Conservation (phyloP, 2,797 vertebrate species). For the Corythornis leucogaster region DNA sequence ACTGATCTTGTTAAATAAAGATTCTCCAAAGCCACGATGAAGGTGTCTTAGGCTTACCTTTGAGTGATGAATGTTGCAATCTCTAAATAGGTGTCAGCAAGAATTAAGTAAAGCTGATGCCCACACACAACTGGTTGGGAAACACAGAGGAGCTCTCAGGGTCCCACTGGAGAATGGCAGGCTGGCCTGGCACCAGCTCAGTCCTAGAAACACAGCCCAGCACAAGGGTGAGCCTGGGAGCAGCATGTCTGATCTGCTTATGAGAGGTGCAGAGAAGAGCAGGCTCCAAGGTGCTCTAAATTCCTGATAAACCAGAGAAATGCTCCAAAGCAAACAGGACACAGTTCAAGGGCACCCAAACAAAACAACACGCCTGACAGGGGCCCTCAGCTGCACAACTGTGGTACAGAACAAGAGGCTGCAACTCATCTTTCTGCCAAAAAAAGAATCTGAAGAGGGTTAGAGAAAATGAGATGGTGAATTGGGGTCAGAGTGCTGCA, state of each 20-base stretch:
- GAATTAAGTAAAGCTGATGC: too few relatives aligned
- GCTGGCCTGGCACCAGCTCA: too few relatives aligned
- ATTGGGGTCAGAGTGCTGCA: background rate
- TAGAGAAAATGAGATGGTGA: fast-evolving
- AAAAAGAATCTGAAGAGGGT: background rate
- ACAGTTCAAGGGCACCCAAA: background rate
- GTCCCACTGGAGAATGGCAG: too few relatives aligned
- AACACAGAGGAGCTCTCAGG: too few relatives aligned
- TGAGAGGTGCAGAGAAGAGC: too few relatives aligned
- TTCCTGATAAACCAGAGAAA: background rate
- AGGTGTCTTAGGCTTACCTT: too few relatives aligned
- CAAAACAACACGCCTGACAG: background rate
- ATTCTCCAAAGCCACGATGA: background rate
- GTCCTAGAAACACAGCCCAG: too few relatives aligned
- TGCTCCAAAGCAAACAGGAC: background rate
- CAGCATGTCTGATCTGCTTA: too few relatives aligned
- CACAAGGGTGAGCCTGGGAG: too few relatives aligned
- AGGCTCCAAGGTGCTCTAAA: background rate
- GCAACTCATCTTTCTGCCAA: background rate
- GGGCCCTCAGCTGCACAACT: fast-evolving
- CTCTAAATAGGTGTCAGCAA: too few relatives aligned
- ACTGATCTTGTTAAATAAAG: background rate
- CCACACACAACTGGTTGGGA: too few relatives aligned
- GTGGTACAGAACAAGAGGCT: background rate
- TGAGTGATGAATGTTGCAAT: too few relatives aligned